Base-by-base conservation (phyloP, 2,797 vertebrate species). In the Dryobates pubescens region DNA sequence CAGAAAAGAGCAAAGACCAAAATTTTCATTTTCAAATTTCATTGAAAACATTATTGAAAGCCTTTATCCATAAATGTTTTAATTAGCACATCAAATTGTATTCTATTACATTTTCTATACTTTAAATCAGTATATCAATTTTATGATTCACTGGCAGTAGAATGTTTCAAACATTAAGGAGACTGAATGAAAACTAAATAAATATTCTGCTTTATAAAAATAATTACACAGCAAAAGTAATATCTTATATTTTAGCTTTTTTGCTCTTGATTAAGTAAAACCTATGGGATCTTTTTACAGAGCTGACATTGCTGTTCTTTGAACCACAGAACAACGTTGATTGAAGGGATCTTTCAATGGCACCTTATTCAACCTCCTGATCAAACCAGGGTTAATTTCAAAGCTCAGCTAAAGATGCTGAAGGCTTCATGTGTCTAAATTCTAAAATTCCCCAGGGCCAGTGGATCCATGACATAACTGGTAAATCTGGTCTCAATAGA, bases 301-400 rank as follows among this genome's bases (percentile, higher is more conserved):
- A 85, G 4, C 24, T 77, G 58, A 49, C 17, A 32, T 58, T 58
- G 47, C 30, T 81, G 30, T 76, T 69, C 56, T 73, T 74, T 85
- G 30, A 92, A 64, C 10, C 26, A 58, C 6, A 58, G 54, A 77
- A 95, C 88, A 17, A 15, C 41, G 80, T 83, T 51, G 8, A 22
- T 53, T 68, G 29, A 19, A 89, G 27, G 53, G 45, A 79, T 61
- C n/a, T 90, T 82, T 74, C 71, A 93, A 91, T 45, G 89, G 91
- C 75, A 36, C 19, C 17, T 85, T 82, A 79, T 49, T 13, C 8
- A 22, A 56, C 23, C 27, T 87, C 23, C 22, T 73, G 19, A 43
- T 76, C 16, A 81, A 82, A 82, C 17, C 10, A 49, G 11, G 47
- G 49, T 74, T 88, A 72, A 86, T 81, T 69, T 88, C 71, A 78